phyloP scores from a whole-genome alignment of 2,888 invertebrate species.

The Chironomus riparius region DNA sequence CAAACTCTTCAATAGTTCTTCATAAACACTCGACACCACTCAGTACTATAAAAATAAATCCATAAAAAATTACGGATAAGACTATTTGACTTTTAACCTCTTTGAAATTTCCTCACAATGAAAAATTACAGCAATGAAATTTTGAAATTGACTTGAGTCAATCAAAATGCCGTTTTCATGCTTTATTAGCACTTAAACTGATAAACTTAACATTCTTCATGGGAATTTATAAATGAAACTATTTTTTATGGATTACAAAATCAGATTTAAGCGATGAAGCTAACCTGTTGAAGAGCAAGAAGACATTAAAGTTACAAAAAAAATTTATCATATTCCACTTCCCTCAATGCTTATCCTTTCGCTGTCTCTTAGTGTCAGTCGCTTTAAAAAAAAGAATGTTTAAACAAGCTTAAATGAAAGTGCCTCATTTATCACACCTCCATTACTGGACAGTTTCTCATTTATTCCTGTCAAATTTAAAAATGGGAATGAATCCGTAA shows the following conservation, averaged over 20 bases:
- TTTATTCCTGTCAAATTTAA: conserved; percentile 26
- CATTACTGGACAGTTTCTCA: conserved; percentile 9
- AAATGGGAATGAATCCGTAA: conserved; percentile 11
- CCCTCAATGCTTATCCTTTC: no score
- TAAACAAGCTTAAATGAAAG: conserved; percentile 18
- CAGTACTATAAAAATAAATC: not conserved
- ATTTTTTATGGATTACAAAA: not conserved
- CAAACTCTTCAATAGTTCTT: not conserved
- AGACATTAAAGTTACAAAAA: no score
- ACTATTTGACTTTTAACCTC: not conserved
- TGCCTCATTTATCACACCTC: conserved; percentile 18
- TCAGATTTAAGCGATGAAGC: not conserved
- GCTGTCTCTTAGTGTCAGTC: not conserved
- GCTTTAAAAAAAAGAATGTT: not conserved
- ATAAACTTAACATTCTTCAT: not conserved
- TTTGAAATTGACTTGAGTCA: not conserved
- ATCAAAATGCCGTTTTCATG: not conserved
- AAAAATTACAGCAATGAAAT: not conserved
- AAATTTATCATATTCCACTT: no score
- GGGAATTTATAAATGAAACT: not conserved
- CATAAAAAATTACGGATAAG: not conserved
- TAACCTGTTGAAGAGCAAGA: not conserved
- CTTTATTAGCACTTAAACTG: not conserved
- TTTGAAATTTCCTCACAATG: not conserved
- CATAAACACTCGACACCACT: not conserved